A percentile compares a stretch with the other conserved stretches of the same genome.
These are phyloP conservation scores for Sogatella furcifera DNA, from an alignment of 1,140 invertebrate species.

Conservation along the genomic window DNA sequence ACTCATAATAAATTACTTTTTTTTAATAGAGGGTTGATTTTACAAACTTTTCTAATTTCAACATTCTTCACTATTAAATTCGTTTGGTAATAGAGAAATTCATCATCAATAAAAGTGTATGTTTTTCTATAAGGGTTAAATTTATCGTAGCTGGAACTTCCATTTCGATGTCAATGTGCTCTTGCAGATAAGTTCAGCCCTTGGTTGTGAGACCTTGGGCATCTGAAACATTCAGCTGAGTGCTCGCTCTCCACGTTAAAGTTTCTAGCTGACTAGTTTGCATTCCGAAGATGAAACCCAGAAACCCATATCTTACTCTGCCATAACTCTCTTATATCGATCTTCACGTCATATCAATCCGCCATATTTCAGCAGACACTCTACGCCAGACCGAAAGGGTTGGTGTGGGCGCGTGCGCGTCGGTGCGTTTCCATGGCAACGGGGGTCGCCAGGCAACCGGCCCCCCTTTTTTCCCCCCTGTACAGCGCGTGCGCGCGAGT, in stretches of 20 bases:
- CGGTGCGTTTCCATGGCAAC: slow-evolving; percentile 32
- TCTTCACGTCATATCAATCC: slow-evolving; percentile 12
- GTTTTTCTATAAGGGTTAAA: no score
- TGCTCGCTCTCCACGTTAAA: not conserved
- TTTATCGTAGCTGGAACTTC: no score
- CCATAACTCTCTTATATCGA: slow-evolving; percentile 3
- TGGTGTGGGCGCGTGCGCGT: slow-evolving; percentile 28
- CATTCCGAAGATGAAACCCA: slow-evolving; percentile 1
- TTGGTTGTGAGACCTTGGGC: no score
- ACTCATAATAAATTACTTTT: no score
- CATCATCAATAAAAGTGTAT: no score
- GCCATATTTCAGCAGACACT: slow-evolving; percentile 20
- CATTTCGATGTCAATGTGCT: no score
- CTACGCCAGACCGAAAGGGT: slow-evolving; percentile 12
- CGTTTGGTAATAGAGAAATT: no score
- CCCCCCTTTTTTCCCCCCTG: not conserved
- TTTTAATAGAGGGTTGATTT: no score
- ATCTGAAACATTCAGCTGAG: no score
- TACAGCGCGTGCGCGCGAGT: slow-evolving; percentile 7
- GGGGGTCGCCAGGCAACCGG: slow-evolving; percentile 24
- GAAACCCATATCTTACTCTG: slow-evolving; percentile 11
- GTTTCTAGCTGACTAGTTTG: not conserved
- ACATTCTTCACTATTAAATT: no score
- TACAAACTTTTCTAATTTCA: no score
- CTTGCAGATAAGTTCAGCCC: no score